Conservation (phyloP, 2,113 vertebrate species). For the Euleptes europaea region DNA sequence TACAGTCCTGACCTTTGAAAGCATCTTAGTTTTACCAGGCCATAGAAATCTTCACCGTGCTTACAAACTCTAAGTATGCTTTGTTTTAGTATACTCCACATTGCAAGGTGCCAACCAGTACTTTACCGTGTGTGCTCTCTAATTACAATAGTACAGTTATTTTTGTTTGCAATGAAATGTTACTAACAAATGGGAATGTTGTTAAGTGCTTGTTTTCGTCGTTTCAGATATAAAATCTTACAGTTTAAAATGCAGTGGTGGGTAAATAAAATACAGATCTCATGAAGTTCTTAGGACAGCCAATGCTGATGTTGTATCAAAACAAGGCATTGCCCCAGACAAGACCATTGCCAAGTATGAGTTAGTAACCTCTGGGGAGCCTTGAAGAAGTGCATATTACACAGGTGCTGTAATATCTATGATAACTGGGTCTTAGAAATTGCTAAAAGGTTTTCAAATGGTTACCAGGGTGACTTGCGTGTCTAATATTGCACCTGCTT, state of each 20-base stretch:
- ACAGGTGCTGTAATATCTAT: neutral
- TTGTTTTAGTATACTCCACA: neutral
- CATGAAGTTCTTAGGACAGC: neutral
- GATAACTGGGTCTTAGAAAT: neutral
- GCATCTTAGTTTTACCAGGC: neutral
- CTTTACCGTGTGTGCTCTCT: neutral
- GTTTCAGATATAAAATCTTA: neutral
- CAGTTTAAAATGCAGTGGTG: neutral
- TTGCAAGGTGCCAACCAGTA: neutral
- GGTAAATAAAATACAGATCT: constrained; percentile 15
- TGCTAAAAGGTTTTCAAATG: neutral
- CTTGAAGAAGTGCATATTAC: neutral
- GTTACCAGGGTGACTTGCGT: neutral
- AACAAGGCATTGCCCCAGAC: neutral
- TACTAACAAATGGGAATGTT: neutral
- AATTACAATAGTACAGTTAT: neutral
- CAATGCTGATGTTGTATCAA: neutral
- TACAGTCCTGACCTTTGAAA: neutral
- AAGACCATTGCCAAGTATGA: neutral
- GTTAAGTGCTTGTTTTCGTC: neutral
- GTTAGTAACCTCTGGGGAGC: neutral
- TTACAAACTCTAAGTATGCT: neutral
- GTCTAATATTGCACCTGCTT: neutral
- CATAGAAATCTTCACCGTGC: neutral
- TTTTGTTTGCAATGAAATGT: neutral